Percentiles rank a stretch among this genome's conserved stretches.
Conservation (phyloP, 2,113 vertebrate genomes). For the Phylloscopus whistleri region DNA sequence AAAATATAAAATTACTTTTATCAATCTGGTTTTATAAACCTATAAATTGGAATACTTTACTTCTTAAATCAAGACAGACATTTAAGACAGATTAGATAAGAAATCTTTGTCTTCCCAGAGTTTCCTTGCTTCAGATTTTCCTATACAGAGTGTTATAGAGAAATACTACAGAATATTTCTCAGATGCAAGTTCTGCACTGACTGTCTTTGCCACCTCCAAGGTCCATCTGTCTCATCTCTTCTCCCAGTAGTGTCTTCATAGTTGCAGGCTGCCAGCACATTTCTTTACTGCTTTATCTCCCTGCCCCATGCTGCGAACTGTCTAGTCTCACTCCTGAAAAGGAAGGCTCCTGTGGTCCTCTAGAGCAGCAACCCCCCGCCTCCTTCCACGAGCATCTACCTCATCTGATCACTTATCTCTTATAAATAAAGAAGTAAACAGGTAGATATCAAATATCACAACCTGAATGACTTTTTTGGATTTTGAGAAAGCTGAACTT, state of each 20-base stretch:
- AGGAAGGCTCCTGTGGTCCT: background rate
- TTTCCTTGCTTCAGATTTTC: background rate
- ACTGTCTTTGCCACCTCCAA: background rate
- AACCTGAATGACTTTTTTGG: background rate
- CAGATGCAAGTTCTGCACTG: background rate
- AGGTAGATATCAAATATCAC: background rate
- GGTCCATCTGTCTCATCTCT: background rate
- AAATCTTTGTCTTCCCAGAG: background rate
- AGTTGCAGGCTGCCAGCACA: accelerated
- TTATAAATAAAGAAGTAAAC: background rate
- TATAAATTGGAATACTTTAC: background rate
- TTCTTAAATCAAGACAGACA: background rate
- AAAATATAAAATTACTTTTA: background rate
- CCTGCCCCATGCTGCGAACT: accelerated
- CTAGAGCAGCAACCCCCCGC: background rate
- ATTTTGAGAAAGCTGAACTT: background rate
- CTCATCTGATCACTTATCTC: background rate
- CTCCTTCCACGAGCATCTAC: background rate
- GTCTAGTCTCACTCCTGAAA: background rate
- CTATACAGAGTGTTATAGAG: background rate
- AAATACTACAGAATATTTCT: background rate
- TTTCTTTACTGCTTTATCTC: background rate
- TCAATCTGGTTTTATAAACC: background rate
- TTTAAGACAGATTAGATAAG: background rate
- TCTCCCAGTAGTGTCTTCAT: background rate